phyloP scores from a whole-genome alignment of 2,113 vertebrate species.

The Gallinago undulata region DNA sequence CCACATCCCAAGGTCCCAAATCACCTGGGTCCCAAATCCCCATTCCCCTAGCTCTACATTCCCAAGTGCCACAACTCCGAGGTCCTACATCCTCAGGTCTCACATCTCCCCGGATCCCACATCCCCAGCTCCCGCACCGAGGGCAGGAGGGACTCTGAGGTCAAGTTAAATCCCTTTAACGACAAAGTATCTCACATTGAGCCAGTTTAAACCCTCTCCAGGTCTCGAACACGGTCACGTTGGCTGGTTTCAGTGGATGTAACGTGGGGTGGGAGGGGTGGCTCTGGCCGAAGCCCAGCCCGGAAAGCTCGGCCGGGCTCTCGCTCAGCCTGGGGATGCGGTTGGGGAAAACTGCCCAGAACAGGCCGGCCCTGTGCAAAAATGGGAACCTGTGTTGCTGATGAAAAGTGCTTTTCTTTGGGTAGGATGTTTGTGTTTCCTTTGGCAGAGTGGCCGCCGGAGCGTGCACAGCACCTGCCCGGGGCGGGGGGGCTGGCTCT shows the following conservation, averaged over 20 bases:
- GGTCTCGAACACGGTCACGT: accelerated
- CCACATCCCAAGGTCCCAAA: background rate
- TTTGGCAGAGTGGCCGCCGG: background rate
- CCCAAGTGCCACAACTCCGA: background rate
- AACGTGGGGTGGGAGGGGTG: background rate
- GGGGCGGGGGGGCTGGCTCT: background rate
- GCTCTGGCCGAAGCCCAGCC: background rate
- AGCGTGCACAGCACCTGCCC: conserved; percentile 31
- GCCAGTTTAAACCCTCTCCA: background rate
- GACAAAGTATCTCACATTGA: background rate
- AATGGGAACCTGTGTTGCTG: conserved; percentile 38
- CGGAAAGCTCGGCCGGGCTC: background rate
- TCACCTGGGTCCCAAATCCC: background rate
- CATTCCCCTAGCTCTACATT: too few relatives aligned
- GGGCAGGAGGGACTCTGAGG: background rate
- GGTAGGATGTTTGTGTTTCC: conserved; percentile 59
- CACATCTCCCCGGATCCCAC: background rate
- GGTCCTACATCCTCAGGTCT: too few relatives aligned
- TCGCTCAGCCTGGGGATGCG: background rate
- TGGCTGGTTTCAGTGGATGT: background rate
- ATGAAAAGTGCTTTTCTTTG: conserved; percentile 64
- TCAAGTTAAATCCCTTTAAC: background rate
- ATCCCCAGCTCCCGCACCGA: background rate
- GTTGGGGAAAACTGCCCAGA: conserved; percentile 35
- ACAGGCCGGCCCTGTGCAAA: conserved; percentile 5